phyloP scores from a whole-genome alignment of 2,113 vertebrate species.

The Dipodomys stephensi region DNA sequence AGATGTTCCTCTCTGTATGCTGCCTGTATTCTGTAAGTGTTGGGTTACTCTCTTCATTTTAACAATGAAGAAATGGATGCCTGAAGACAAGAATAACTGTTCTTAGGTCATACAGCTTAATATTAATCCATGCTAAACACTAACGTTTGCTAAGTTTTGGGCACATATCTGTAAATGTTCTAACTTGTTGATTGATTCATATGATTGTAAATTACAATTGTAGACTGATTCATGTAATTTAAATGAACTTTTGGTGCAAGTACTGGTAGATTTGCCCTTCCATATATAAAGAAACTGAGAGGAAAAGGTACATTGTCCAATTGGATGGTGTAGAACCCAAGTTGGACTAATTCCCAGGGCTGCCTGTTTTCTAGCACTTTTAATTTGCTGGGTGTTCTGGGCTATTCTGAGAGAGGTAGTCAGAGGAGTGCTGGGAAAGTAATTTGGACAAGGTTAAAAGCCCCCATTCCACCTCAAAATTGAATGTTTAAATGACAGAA shows the following conservation, averaged over 20 bases:
- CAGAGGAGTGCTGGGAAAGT: slow-evolving; percentile 6
- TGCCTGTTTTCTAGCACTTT: not conserved
- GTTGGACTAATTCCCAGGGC: not conserved
- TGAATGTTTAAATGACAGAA: slow-evolving; percentile 61
- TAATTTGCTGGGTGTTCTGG: not conserved
- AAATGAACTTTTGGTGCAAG: not conserved
- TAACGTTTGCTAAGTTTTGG: not conserved
- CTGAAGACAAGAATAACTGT: not conserved
- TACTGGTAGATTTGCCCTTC: not conserved
- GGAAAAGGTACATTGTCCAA: not conserved
- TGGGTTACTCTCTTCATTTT: not conserved
- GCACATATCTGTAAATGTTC: not conserved
- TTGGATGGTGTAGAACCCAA: not conserved
- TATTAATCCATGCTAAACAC: not conserved
- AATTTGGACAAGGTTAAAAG: slow-evolving; percentile 63
- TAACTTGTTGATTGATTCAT: not conserved
- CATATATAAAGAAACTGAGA: not conserved
- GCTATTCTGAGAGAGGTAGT: not conserved
- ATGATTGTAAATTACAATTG: not conserved
- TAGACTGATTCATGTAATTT: not conserved
- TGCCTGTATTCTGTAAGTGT: not conserved
- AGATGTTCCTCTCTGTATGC: not conserved
- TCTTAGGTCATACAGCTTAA: not conserved
- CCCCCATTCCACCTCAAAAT: slow-evolving; percentile 52
- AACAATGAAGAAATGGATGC: not conserved